Evolutionary conservation across 2,888 invertebrate species (phyloP), one percentile per base, ranked within the genome.

Genomic region (Stegana nigrithorax): DNA sequence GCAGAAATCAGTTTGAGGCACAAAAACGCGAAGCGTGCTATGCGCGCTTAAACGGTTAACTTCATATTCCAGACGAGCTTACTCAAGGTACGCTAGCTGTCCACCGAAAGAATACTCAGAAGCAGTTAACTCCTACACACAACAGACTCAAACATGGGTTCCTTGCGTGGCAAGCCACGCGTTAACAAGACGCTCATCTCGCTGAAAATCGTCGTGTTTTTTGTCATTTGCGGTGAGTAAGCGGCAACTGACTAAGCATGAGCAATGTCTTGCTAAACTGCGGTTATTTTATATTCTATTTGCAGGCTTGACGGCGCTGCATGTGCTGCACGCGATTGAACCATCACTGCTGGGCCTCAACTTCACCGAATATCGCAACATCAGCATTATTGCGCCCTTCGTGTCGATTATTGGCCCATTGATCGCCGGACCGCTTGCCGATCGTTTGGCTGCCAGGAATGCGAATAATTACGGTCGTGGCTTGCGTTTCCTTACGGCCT

Each of bases 341-440:
- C 85, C 85, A 0, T 25, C 71, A 19, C 64, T 76, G 29, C 67
- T 85, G 59, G 95, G 95, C 1, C 84, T 96, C 70, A 91, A 91
- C 59, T 87, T 90, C 67, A 89, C 90, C 59, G 93, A 96, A 84
- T 90, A 91, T 29, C 90, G 93, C 19, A 88, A 92, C 62, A 91
- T 96, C 73, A 94, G 93, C 60, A 91, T 92, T 45, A 88, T 93
- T 59, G 91, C 94, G 23, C 93, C 96, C 4, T 89, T 93, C 72
- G 88, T 94, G 17, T 92, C 94, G 2, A 88, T 94, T 61, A 83
- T 95, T 50, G 93, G 95, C 0, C 94, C 95, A 0, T 87, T 93
- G 2, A 84, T 94, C 29, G 89, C 91, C 6, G 94, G 93, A 50
- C 92, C 92, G 4, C 86, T 95, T 65, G 92, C 94, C 55, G 95